These are phyloP conservation scores for Meliscaeva auricollis DNA, from an alignment of 2,888 invertebrate species.

Conservation along the genomic window DNA sequence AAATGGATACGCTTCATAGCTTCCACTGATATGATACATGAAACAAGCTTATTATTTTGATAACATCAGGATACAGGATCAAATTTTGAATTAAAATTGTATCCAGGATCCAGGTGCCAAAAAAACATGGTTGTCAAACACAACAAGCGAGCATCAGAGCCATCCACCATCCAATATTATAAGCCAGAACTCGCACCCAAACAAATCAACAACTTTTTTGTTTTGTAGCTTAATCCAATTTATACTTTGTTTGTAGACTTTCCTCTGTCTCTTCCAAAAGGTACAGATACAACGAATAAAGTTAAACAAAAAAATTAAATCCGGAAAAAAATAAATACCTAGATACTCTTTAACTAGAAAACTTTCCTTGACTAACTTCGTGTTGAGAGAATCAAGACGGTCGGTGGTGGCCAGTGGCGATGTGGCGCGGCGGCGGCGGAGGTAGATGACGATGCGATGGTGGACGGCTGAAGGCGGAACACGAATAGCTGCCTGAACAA, in stretches of 20 bases:
- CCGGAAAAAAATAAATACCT: conserved; percentile 15
- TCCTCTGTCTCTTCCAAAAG: neutral
- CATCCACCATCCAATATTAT: conserved; percentile 23
- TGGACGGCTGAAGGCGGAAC: conserved; percentile 14
- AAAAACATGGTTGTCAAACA: too few species aligned
- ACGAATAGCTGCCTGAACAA: conserved; percentile 45
- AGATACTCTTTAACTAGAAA: conserved; percentile 34
- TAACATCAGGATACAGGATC: conserved; percentile 41
- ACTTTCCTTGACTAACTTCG: conserved; percentile 16
- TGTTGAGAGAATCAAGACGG: conserved; percentile 15
- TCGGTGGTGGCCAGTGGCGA: neutral
- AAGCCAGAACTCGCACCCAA: conserved; percentile 58
- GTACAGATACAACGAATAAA: neutral
- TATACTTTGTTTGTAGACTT: conserved; percentile 61
- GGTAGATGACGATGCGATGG: neutral
- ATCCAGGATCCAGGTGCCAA: conserved; percentile 69
- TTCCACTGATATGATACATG: conserved; percentile 30
- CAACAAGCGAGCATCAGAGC: neutral
- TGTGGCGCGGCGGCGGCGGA: neutral
- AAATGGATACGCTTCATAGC: conserved; percentile 23
- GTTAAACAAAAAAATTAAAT: conserved; percentile 10
- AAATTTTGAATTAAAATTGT: conserved; percentile 69
- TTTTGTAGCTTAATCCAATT: conserved; percentile 64
- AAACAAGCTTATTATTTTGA: conserved; percentile 48
- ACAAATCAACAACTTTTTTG: conserved; percentile 66